Evolutionary conservation across 1,140 invertebrate genomes (phyloP), one percentile per base, ranked within the genome.

Genomic region (Phymastichus coffea): DNA sequence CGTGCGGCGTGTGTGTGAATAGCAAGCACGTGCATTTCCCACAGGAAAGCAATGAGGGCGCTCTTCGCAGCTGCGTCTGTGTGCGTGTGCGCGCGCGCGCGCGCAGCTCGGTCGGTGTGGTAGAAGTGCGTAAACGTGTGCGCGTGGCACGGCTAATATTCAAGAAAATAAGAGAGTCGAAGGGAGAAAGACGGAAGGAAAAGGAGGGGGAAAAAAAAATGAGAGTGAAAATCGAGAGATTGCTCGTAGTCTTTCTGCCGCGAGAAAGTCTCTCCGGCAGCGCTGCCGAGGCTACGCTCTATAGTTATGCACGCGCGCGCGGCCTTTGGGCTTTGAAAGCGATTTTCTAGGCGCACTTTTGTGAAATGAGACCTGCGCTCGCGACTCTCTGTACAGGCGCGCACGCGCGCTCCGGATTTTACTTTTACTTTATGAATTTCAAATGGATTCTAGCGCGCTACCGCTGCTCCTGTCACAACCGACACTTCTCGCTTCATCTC

Each of bases 11-110:
- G 67, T 77, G 75, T 78, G 76, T 77, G 76, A 78, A 77, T 77
- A 75, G 68, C 57, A 68, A 74, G 67, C 76, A 76, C 76, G 73
- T 77, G 75, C 66, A 75, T 77, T 78, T 78, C 76, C 75, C 76
- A 78, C 76, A 75, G 74, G 28, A 33, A 33, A 33, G 12, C 6
- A 33, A 33, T 33, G 28, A 33, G 28, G 12, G 28, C 12, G 28
- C 6, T 7, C 6, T 33, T 33, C 28, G 28, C 28, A 33, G 28
- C 28, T 33, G 28, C 28, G 25, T 43, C 1, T 8, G 15, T 9
- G 15, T 30, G 41, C 12, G 51, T n/a, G 28, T 26, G 43, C 14
- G 35, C 15, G 26, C 15, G 19, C 19, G 43, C 15, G 20, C 23
- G 37, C 20, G 30, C 6, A 15, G 26, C 7, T 17, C 6, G 2